Evolutionary conservation across 2,113 vertebrate genomes (phyloP).

Genomic region (Centrocercus urophasianus): DNA sequence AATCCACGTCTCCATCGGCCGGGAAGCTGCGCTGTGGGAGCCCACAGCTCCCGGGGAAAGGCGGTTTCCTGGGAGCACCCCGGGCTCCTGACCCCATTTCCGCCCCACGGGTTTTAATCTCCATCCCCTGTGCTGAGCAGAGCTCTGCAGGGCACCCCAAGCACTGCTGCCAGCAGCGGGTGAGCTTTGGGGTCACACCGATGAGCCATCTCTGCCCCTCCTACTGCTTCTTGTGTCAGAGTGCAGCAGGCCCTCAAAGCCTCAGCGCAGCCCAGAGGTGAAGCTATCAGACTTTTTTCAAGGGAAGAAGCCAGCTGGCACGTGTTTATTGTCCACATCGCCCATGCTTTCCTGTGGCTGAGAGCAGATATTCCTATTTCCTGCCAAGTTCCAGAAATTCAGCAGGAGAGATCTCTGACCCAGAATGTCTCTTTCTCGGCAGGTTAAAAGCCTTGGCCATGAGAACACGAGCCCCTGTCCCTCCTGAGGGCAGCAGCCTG

Average conservation of each 20-base stretch:
- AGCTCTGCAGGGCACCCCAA: fast-evolving
- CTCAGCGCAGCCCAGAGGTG: neutral
- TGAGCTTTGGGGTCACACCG: neutral
- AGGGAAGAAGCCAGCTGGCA: neutral
- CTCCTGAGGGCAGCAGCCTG: fast-evolving
- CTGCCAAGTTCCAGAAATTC: neutral
- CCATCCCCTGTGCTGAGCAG: neutral
- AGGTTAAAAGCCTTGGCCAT: neutral
- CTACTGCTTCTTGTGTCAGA: neutral
- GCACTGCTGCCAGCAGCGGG: fast-evolving
- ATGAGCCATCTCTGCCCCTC: too few relatives aligned
- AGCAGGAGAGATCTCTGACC: neutral
- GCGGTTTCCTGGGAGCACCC: neutral
- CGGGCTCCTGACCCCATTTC: neutral
- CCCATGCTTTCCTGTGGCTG: neutral
- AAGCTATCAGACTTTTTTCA: neutral
- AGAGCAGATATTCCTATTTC: neutral
- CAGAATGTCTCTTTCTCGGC: fast-evolving
- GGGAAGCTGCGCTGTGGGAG: too few relatives aligned
- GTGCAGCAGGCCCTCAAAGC: neutral
- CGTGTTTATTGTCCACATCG: neutral
- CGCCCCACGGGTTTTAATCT: fast-evolving
- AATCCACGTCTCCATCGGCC: fast-evolving
- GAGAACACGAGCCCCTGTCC: fast-evolving
- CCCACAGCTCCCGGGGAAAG: neutral